Conservation (phyloP, 2,888 invertebrate species). For the Cephus spinipes region DNA sequence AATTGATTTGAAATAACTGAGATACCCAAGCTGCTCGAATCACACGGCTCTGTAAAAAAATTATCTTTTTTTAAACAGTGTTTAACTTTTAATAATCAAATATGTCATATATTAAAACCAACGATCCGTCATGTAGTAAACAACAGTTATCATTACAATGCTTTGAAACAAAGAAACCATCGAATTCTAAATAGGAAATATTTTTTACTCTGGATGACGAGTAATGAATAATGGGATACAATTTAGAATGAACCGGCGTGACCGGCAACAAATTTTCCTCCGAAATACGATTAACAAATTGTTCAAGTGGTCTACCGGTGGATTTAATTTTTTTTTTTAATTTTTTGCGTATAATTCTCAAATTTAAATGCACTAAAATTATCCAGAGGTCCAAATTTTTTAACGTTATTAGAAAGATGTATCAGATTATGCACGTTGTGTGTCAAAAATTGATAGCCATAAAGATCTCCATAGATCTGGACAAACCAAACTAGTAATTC, state of each 20-base stretch:
- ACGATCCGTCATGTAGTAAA: not conserved
- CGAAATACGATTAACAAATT: too few species aligned
- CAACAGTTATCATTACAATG: constrained; percentile 20
- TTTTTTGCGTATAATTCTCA: constrained; percentile 31
- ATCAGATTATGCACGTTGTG: constrained; percentile 40
- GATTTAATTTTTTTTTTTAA: constrained; percentile 27
- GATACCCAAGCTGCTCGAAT: constrained; percentile 18
- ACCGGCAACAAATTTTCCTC: too few species aligned
- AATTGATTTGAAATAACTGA: too few species aligned
- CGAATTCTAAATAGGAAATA: constrained; percentile 14
- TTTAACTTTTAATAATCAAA: too few species aligned
- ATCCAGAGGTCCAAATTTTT: constrained; percentile 33
- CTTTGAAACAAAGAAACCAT: constrained; percentile 15
- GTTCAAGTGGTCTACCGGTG: constrained; percentile 30
- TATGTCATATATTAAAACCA: too few species aligned
- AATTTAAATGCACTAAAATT: constrained; percentile 37
- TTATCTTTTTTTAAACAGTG: too few species aligned
- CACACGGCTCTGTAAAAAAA: constrained; percentile 19
- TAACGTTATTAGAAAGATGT: constrained; percentile 33
- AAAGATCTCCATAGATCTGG: constrained; percentile 27
- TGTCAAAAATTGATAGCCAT: constrained; percentile 30
- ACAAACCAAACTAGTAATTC: constrained; percentile 37
- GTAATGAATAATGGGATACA: constrained; percentile 14
- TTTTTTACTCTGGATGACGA: not conserved
- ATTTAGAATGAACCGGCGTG: constrained; percentile 20